Conservation (phyloP, 2,888 invertebrate species). For the Tyria jacobaeae region DNA sequence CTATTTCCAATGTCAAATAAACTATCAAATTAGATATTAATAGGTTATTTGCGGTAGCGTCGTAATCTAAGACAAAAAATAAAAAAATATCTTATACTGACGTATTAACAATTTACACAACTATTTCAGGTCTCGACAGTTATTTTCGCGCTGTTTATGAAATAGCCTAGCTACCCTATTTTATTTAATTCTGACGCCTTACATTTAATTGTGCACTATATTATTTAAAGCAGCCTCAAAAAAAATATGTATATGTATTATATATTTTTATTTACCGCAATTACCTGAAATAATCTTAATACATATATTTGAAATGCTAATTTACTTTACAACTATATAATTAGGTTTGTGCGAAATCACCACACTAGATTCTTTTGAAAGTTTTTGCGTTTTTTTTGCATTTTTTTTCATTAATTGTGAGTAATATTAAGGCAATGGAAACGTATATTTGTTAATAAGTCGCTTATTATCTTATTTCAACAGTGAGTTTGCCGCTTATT, state of each 20-base stretch:
- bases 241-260: too few species aligned
- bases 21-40: too few species aligned
- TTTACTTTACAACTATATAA: background rate
- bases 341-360: background rate
- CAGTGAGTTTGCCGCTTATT: background rate
- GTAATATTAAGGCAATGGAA: background rate
- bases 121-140: too few species aligned
- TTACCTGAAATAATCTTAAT: background rate
- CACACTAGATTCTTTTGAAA: background rate
- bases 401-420: background rate
- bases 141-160: background rate
- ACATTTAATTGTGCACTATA: background rate
- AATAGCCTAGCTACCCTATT: too few species aligned
- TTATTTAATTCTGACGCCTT: too few species aligned
- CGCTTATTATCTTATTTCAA: background rate
- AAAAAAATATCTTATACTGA: background rate
- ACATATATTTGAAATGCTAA: background rate
- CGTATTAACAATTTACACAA: background rate
- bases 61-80: background rate
- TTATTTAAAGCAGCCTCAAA: background rate
- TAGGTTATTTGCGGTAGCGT: background rate
- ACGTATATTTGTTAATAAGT: background rate
- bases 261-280: background rate
- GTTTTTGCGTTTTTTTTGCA: background rate
- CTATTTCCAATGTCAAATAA: too few species aligned